Evolutionary conservation across 2,888 invertebrate genomes (phyloP), one percentile per base, ranked within the genome.

Genomic region (Eristalis arbustorum): DNA sequence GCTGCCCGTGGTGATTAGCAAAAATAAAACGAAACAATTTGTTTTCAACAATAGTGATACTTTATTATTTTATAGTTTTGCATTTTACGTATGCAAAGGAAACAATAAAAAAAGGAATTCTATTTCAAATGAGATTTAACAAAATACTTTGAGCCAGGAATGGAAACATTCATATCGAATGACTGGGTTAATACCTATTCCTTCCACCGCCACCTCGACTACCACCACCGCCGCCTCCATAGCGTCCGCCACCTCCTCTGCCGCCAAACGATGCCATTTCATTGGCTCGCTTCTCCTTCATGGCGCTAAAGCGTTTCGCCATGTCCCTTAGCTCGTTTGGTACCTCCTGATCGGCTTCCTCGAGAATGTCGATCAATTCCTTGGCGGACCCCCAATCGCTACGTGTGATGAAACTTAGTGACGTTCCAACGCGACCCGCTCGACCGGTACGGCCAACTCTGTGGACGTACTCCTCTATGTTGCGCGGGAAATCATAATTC

Each of bases 361-460:
- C 95, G 71, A 99, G 93, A 84, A 99, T 98, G 67, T 94, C 94
- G 56, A 98, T 98, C 3, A 99, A 93, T 73, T 97, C 96, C 80
- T 94, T 93, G 0, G 98, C 98, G 90, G 96, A 95, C 13, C 94
- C 94, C 97, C 98, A 98, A 92, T 98, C 98, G 31, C 93, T 93
- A 57, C 96, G 94, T 0, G 98, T 95, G 88, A 99, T 93, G 89
- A 97, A 96, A 74, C 97, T 97, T 42, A 98, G 95, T 0, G 98
- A 96, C 72, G 95, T 95, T 0, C 99, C 98, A 0, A 94, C 95
- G 82, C 95, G 95, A 18, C 98, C 98, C 18, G 99, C 98, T 79
- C 98, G 94, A 0, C 98, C 99, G 0, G 98, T 99, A 83, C 99
- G 95, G 0, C 98, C 98, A n/a, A 99, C 97, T 84, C 98, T 94